Conservation (phyloP, 2,113 vertebrate genomes). For the Cricetomys ansorgei region DNA sequence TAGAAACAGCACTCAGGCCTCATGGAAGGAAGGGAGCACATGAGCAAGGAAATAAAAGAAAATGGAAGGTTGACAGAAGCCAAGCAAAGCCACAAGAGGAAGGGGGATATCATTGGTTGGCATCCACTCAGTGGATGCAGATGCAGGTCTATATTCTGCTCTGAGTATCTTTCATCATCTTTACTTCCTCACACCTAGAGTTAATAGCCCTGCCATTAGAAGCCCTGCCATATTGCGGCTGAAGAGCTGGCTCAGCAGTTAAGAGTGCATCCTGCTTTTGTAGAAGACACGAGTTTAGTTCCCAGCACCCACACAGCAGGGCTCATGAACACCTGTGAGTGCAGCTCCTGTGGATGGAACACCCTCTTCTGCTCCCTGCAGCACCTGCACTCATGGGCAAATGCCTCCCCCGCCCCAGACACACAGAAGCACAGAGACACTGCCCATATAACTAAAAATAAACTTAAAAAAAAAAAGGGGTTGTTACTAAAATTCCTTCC, state of each 20-base stretch:
- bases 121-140: not conserved
- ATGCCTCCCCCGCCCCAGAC: not conserved
- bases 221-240: not conserved
- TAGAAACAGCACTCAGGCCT: not conserved
- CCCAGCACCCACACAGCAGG: not conserved
- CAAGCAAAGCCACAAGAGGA: conserved; percentile 5
- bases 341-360: not conserved
- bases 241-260: not conserved
- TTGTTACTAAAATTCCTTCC: not conserved
- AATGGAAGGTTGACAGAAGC: not conserved
- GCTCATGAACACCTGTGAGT: not conserved
- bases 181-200: not conserved
- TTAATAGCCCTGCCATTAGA: not conserved
- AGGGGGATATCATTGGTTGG: not conserved
- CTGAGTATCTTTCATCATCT: not conserved
- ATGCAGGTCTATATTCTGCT: not conserved
- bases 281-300: not conserved
- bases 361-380: not conserved
- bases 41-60: not conserved
- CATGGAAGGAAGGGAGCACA: not conserved
- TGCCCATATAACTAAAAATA: not conserved
- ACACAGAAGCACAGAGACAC: not conserved
- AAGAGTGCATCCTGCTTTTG: not conserved
- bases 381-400: not conserved
- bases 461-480: not conserved